Evolutionary conservation across 2,797 vertebrate genomes (phyloP).

Genomic region (Gallinago stenura): DNA sequence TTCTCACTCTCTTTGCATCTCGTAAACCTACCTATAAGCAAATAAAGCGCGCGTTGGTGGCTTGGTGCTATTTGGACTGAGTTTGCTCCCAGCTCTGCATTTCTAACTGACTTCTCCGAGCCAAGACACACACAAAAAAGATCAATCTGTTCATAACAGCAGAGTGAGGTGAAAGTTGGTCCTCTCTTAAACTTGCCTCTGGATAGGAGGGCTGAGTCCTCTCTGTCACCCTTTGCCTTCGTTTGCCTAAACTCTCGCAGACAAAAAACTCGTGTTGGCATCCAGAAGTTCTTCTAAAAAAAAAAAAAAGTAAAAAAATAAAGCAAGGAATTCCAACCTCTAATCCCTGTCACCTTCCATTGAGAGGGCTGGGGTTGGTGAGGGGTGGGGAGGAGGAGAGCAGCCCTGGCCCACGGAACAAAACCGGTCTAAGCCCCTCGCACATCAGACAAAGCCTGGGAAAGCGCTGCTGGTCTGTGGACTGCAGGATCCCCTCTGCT

Average conservation of each 20-base stretch:
- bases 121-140: background rate
- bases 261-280: background rate
- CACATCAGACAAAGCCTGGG: background rate
- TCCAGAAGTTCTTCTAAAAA: background rate
- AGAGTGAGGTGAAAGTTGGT: background rate
- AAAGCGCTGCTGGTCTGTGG: background rate
- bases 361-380: background rate
- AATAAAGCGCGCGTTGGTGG: background rate
- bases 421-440: background rate
- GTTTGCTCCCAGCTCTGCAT: background rate
- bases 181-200: background rate
- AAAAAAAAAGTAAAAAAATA: background rate
- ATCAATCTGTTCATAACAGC: background rate
- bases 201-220: background rate
- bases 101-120: background rate
- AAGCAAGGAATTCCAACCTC: background rate
- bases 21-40: background rate
- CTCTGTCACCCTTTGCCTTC: background rate
- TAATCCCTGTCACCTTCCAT: background rate
- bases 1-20: constrained; percentile 7
- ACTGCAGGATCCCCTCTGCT: background rate
- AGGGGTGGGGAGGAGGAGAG: background rate
- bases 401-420: background rate
- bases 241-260: background rate
- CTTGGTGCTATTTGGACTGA: background rate